These are phyloP conservation scores for Acrocyrtus sp. DNA, from an alignment of 2,888 invertebrate species.

Conservation along the genomic window DNA sequence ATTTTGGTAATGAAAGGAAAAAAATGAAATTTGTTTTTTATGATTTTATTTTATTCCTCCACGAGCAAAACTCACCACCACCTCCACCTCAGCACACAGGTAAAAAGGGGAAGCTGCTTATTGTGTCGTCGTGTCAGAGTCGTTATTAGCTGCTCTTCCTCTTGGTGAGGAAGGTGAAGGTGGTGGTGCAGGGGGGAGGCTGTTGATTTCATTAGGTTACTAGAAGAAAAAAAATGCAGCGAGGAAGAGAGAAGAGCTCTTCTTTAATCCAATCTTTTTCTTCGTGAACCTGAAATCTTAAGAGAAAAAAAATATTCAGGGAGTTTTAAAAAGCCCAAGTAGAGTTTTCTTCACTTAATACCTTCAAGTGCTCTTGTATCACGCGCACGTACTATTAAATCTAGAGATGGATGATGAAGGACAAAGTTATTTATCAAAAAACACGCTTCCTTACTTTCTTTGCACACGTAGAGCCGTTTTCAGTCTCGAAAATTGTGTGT, in stretches of 20 bases:
- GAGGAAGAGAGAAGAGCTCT: background rate
- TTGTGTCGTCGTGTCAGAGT: background rate
- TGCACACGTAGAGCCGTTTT: conserved; percentile 9
- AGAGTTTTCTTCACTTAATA: no score
- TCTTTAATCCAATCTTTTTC: background rate
- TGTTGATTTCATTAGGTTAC: background rate
- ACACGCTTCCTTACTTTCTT: conserved; percentile 28
- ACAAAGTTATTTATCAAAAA: background rate
- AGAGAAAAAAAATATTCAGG: no score
- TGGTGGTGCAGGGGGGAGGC: background rate
- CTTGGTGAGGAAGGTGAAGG: background rate
- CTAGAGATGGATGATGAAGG: background rate
- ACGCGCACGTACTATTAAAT: background rate
- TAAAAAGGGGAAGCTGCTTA: background rate
- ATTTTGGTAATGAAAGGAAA: no score
- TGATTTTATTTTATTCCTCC: background rate
- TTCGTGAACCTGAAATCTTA: background rate
- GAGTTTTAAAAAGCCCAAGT: no score
- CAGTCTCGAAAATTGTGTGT: no score
- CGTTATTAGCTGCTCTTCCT: background rate
- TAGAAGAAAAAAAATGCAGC: background rate
- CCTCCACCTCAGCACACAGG: no score
- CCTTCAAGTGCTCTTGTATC: background rate
- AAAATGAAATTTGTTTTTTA: background rate
- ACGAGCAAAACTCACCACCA: background rate